A percentile compares a stretch with the other conserved stretches of the same genome.
Conservation (phyloP, 2,797 vertebrate genomes). For the Malacoctenus gilli region DNA sequence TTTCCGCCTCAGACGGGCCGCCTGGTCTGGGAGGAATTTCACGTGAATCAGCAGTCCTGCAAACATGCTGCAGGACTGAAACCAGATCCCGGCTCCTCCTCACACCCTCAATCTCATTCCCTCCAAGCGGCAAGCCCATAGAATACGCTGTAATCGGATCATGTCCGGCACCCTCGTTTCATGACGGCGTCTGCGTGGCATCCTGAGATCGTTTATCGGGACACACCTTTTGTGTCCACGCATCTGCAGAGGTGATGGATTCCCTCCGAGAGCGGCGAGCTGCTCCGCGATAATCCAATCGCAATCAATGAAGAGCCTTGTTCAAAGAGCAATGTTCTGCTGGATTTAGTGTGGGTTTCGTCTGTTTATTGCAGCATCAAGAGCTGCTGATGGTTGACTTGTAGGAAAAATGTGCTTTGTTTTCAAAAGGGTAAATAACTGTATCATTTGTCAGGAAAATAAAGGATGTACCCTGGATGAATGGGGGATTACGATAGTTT, state of each 20-base stretch:
- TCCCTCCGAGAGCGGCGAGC: not conserved
- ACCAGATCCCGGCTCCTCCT: slow-evolving; percentile 65
- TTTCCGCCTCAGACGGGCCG: slow-evolving; percentile 37
- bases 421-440: no score
- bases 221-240: slow-evolving; percentile 15
- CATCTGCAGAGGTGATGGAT: slow-evolving; percentile 10
- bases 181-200: slow-evolving; percentile 42
- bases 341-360: not conserved
- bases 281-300: not conserved
- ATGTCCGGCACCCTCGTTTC: slow-evolving; percentile 45
- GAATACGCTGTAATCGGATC: slow-evolving; percentile 59
- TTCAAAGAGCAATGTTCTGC: not conserved
- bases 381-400: no score
- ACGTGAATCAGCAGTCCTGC: slow-evolving; percentile 73
- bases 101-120: slow-evolving; percentile 62
- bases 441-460: no score
- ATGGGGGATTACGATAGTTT: no score
- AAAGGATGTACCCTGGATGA: no score
- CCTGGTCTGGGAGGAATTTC: slow-evolving; percentile 41
- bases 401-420: no score
- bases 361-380: not conserved
- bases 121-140: slow-evolving; percentile 51
- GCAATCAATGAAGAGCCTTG: not conserved
- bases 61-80: slow-evolving; percentile 66
- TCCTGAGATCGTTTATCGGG: slow-evolving; percentile 25